These are phyloP conservation scores for Morinoia aosen DNA, from an alignment of 2,888 invertebrate species.

Conservation along the genomic window DNA sequence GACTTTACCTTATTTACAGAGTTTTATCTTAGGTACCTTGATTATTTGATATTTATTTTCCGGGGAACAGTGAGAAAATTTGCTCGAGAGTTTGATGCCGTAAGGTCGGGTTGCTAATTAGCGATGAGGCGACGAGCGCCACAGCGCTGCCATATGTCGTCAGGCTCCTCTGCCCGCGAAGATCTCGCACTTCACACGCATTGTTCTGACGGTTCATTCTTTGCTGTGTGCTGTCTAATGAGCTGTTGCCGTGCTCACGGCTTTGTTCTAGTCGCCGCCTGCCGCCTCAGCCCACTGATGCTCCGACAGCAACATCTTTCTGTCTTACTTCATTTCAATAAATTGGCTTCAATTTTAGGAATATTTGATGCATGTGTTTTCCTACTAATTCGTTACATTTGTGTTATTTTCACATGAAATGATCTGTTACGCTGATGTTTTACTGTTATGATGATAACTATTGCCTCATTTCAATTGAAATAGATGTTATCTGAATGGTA, in stretches of 20 bases:
- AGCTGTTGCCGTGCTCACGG: neutral
- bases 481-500: no score
- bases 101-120: slow-evolving; percentile 30
- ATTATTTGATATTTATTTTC: neutral
- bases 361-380: no score
- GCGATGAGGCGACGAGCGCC: neutral
- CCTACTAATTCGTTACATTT: no score
- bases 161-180: neutral
- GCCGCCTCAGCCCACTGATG: neutral
- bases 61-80: neutral
- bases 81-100: neutral
- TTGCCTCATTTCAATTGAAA: no score
- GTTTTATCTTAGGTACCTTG: neutral
- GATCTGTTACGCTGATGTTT: no score
- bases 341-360: neutral
- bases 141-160: neutral
- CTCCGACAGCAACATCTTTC: neutral
- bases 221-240: neutral
- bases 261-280: neutral
- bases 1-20: neutral
- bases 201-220: neutral
- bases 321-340: neutral
- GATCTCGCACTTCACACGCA: neutral
- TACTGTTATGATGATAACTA: no score
- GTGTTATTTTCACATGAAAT: no score